Conservation (phyloP, 2,113 vertebrate species). For the Hemiprocne comata region DNA sequence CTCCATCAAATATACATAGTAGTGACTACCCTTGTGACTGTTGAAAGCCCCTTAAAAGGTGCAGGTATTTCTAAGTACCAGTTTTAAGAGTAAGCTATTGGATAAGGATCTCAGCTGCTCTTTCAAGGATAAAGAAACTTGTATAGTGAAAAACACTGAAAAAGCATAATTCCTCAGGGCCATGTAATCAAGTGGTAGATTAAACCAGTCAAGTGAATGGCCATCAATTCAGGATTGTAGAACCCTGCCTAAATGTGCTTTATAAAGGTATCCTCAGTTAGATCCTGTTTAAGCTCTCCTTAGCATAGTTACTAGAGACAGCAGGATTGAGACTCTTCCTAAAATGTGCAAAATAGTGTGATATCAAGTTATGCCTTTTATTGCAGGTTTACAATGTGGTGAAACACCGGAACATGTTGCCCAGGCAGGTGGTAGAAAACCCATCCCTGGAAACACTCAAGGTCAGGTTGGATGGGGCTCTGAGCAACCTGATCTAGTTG, state of each 20-base stretch:
- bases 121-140: neutral
- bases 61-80: neutral
- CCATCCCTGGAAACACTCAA: too few relatives aligned
- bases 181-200: neutral
- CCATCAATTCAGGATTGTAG: neutral
- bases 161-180: neutral
- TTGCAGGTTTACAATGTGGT: neutral
- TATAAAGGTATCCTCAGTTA: neutral
- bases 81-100: neutral
- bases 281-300: neutral
- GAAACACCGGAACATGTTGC: too few relatives aligned
- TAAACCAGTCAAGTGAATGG: neutral
- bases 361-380: rapidly evolving
- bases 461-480: too few relatives aligned
- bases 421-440: too few relatives aligned
- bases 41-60: neutral
- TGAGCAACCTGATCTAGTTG: too few relatives aligned
- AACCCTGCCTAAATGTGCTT: neutral
- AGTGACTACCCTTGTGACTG: neutral
- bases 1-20: neutral
- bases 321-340: rapidly evolving
- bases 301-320: neutral
- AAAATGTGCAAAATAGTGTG: neutral
- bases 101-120: neutral
- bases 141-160: neutral